These are phyloP conservation scores for Neosalanx taihuensis DNA, from an alignment of 2,797 vertebrate species.

Conservation along the genomic window DNA sequence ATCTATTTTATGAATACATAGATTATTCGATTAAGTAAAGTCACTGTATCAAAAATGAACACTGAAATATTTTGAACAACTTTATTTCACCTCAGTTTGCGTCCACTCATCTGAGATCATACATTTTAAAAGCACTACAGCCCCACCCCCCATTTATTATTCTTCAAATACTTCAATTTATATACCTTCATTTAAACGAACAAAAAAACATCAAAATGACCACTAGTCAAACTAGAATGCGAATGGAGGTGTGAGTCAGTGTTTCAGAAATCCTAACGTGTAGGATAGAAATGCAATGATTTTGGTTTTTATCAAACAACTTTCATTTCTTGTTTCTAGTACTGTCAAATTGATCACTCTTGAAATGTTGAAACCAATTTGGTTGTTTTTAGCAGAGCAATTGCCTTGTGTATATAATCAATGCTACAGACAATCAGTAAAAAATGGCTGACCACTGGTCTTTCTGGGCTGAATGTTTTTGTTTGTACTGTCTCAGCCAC, in stretches of 20 bases:
- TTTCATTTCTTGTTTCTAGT: no score
- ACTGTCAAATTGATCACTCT: no score
- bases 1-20: neutral
- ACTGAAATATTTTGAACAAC: neutral
- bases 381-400: no score
- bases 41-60: no score
- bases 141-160: no score
- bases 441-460: neutral
- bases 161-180: neutral
- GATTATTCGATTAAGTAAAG: neutral
- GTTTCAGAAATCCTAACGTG: no score
- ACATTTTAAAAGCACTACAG: neutral
- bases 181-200: neutral
- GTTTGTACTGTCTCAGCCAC: neutral
- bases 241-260: no score
- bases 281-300: neutral
- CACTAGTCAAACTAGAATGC: no score
- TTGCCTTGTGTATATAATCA: neutral
- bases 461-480: neutral
- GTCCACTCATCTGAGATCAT: neutral
- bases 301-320: neutral
- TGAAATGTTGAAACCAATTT: no score
- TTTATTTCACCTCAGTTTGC: slow-evolving; percentile 10
- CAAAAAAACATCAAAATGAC: neutral
- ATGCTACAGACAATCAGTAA: neutral